Conservation (phyloP, 2,888 invertebrate genomes). For the Clunio marinus region DNA sequence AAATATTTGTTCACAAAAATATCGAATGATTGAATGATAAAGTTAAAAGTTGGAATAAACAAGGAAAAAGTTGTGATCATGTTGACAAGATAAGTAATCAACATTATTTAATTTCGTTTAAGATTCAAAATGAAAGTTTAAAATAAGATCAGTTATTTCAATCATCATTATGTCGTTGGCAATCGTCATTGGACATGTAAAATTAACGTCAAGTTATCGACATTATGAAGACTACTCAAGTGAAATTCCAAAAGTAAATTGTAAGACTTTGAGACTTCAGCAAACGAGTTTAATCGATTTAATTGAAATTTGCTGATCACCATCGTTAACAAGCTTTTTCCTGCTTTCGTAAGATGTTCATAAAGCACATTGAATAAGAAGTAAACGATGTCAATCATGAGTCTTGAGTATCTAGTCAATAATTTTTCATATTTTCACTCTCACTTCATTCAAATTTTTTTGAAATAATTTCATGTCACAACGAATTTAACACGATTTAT, state of each 20-base stretch:
- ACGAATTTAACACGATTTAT: conserved; percentile 1
- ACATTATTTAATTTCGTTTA: too few species aligned
- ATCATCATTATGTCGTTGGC: conserved; percentile 15
- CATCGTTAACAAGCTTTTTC: neutral
- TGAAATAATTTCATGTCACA: conserved; percentile 17
- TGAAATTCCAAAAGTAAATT: too few species aligned
- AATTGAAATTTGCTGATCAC: neutral
- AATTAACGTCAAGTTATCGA: neutral
- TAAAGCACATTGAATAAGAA: neutral
- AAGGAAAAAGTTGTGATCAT: too few species aligned
- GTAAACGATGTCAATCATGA: too few species aligned
- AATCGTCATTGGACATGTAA: neutral
- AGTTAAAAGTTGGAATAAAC: too few species aligned
- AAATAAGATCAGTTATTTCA: too few species aligned
- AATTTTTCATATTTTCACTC: conserved; percentile 2
- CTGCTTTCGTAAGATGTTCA: neutral
- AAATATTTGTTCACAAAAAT: too few species aligned
- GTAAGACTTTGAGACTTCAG: neutral
- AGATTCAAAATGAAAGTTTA: too few species aligned
- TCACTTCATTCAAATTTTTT: conserved; percentile 2
- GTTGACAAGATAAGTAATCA: too few species aligned
- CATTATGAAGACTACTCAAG: neutral
- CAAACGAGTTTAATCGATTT: neutral
- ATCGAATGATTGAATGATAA: too few species aligned
- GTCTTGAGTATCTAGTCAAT: neutral